Base-by-base conservation (phyloP, 2,797 vertebrate genomes). In the Todus mexicanus region DNA sequence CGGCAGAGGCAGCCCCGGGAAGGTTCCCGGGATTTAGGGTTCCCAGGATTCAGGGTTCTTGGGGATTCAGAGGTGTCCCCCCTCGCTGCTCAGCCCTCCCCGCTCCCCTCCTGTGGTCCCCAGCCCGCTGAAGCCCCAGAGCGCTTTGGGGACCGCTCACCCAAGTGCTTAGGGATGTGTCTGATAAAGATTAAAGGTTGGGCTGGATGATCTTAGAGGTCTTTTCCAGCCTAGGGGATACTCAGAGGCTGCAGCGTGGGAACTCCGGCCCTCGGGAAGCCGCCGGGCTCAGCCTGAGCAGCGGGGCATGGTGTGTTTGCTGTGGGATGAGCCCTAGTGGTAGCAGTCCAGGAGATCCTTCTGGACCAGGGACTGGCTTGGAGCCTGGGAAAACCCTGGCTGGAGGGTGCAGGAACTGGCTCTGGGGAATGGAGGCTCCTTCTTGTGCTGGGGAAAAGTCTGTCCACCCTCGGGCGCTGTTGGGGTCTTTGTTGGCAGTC, bases 301-400 rank as follows among this genome's bases (percentile, higher is more conserved):
- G 17, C 6, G 21, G 64, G 4, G 17, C 80, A 1, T 42, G 26
- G 16, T 1, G 27, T 1, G 40, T 1, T 12, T 11, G 5, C 2
- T 4, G 48, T 1, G 84, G n/a, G 35, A 3, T 13, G 54, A 31
- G 68, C 2, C 12, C 45, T 12, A 86, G 13, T 7, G 45, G 3
- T 5, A 9, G 0, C 3, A 3, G 45, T 6, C 19, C 40, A 0
- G 3, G 4, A 10, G 45, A 37, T 53, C 15, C 45, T 11, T 11
- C 35, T 6, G 1, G 4, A 43, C 2, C 33, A 2, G n/a, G n/a
- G n/a, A 15, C 6, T 9, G 2, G 1, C 26, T 16, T 3, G 51
- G 71, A 82, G n/a, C 7, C 8, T 8, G 23, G 35, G 40, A 5
- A 23, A 20, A 19, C 21, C 31, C 27, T 5, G 27, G 4, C 53